Conservation (phyloP, 2,113 vertebrate genomes). For the Anarhynchus alexandrinus region DNA sequence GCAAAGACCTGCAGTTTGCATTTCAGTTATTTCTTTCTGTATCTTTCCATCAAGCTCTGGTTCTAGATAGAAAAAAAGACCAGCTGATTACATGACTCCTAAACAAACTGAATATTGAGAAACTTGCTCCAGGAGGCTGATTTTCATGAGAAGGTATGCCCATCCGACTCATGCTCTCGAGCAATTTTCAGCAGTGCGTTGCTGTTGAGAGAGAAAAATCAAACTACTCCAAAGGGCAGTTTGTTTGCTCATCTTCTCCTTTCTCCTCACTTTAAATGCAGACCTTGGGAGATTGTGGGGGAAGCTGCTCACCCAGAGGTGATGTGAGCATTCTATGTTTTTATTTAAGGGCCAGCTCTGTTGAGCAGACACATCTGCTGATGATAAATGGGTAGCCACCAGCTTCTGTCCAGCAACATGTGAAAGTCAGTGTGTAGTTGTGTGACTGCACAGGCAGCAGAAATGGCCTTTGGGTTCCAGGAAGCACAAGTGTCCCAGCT, state of each 20-base stretch:
- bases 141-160: not conserved
- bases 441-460: not conserved
- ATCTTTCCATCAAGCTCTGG: not conserved
- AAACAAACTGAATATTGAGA: not conserved
- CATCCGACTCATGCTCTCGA: not conserved
- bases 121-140: not conserved
- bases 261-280: not conserved
- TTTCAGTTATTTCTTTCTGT: not conserved
- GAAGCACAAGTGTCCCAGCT: not conserved
- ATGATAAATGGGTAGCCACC: not conserved
- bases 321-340: not conserved
- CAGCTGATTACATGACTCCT: not conserved
- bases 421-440: not conserved
- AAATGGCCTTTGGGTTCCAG: not conserved
- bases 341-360: not conserved
- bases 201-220: not conserved
- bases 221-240: not conserved
- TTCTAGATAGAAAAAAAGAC: not conserved
- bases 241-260: not conserved
- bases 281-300: not conserved
- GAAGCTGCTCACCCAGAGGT: not conserved
- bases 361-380: not conserved
- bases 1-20: not conserved
- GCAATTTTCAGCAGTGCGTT: not conserved
- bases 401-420: not conserved